Evolutionary conservation across 2,888 invertebrate genomes (phyloP), one percentile per base, ranked within the genome.

Genomic region (Pammene fasciana): DNA sequence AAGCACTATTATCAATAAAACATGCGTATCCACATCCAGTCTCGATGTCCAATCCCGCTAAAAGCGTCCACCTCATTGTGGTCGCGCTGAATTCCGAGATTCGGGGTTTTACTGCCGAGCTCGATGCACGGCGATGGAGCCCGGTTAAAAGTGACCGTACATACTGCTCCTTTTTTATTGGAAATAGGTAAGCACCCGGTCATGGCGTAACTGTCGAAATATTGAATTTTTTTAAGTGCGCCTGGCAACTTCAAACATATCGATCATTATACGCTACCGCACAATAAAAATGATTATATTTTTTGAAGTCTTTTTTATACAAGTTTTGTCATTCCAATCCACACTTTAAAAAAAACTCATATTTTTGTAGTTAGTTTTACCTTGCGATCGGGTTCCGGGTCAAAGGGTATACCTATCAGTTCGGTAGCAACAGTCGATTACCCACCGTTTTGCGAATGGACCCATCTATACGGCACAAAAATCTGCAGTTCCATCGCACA

Each of bases 61-160:
- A 92, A 91, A 91, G 91, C 90, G 82, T 84, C 82, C 83, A 85
- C 86, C 86, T 86, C 88, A 87, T 88, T 90, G 89, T 84, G 87
- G 88, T 26, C 26, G 26, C 26, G 2, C 26, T 26, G 26, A 26
- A 26, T 83, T 79, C 82, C 82, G 83, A 86, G 84, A 87, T 88
- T 85, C 83, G 82, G 82, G 84, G 83, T 70, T 70, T 70, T 65
- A 65, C 52, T 52, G 64, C 64, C 65, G 50, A 43, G 34, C 41
- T n/a, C 54, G 9, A 13, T 65, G 64, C 64, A 50, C 52, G 56
- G 43, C 26, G 2, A 26, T 26, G 4, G 50, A 45, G 18, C 14
- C 43, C 59, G 46, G 34, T 34, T 26, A 4, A 60, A 60, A 60
- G 46, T 59, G 34, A 46, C 46, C 36, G 34, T 60, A 14, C 9